These are phyloP conservation scores for Hemithea aestivaria DNA, from an alignment of 2,888 invertebrate species.

Conservation along the genomic window DNA sequence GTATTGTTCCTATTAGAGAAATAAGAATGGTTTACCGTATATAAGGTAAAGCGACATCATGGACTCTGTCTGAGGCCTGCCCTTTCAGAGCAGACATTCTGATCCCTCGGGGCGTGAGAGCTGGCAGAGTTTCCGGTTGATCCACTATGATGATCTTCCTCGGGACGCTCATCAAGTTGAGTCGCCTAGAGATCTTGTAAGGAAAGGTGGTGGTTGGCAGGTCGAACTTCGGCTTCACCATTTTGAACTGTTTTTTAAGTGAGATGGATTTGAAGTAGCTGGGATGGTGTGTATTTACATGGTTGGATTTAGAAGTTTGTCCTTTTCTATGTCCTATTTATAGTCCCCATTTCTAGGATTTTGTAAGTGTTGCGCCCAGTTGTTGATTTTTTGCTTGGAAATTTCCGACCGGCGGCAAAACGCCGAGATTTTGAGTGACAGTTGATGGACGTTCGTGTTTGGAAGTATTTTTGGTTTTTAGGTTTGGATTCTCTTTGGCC, in stretches of 20 bases:
- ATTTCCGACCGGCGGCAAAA: no score
- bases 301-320: background rate
- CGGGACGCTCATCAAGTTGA: slow-evolving; percentile 53
- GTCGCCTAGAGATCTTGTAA: slow-evolving; percentile 48
- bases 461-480: no score
- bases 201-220: slow-evolving; percentile 48
- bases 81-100: slow-evolving; percentile 51
- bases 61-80: slow-evolving; percentile 44
- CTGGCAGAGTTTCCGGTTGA: slow-evolving; percentile 51
- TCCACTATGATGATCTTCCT: slow-evolving; percentile 37
- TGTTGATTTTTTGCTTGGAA: no score
- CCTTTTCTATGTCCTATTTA: background rate
- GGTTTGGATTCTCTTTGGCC: no score
- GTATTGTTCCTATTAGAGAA: no score
- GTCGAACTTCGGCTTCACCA: slow-evolving; percentile 53
- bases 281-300: slow-evolving; percentile 32
- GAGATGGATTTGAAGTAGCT: no score
- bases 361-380: no score
- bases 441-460: no score
- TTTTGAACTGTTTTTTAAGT: slow-evolving; percentile 25
- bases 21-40: slow-evolving; percentile 45
- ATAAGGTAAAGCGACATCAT: slow-evolving; percentile 61
- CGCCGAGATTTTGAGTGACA: no score
- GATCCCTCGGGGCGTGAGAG: slow-evolving; percentile 42
- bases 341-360: no score